A percentile compares a stretch with the other conserved stretches of the same genome.
Conservation (phyloP, 2,888 invertebrate genomes). For the Crematogaster levior region DNA sequence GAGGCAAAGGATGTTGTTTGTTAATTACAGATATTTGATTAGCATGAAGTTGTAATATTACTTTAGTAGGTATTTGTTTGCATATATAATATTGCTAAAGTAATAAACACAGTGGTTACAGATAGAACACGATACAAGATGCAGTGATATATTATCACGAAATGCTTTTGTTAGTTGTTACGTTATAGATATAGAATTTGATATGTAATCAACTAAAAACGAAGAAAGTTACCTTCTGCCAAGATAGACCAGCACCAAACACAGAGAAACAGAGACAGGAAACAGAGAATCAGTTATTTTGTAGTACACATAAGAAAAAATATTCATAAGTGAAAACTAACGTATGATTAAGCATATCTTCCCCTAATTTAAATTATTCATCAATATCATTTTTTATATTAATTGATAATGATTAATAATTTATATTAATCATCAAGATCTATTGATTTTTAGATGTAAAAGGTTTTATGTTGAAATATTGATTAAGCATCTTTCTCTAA, state of each 20-base stretch:
- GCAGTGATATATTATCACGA: not conserved
- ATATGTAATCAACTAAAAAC: constrained; percentile 51
- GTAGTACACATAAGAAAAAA: constrained; percentile 54
- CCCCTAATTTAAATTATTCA: not conserved
- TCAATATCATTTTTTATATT: too few species aligned
- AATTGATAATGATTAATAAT: too few species aligned
- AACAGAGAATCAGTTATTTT: constrained; percentile 83
- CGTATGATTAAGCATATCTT: constrained; percentile 13
- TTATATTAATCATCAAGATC: too few species aligned
- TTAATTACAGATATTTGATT: constrained; percentile 1
- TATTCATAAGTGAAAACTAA: constrained; percentile 28
- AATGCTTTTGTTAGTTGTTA: not conserved
- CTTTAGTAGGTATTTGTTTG: not conserved
- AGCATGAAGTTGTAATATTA: not conserved
- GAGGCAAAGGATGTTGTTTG: not conserved
- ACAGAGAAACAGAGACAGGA: constrained; percentile 84
- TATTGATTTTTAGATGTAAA: too few species aligned
- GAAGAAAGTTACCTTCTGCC: constrained; percentile 84
- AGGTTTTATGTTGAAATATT: too few species aligned
- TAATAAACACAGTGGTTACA: not conserved
- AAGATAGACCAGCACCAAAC: constrained; percentile 85
- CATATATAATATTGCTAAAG: not conserved
- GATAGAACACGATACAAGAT: not conserved
- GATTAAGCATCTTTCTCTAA: constrained; percentile 5
- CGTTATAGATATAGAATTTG: not conserved